Evolutionary conservation across 2,113 vertebrate species (phyloP).

Genomic region (Aleadryas rufinucha): DNA sequence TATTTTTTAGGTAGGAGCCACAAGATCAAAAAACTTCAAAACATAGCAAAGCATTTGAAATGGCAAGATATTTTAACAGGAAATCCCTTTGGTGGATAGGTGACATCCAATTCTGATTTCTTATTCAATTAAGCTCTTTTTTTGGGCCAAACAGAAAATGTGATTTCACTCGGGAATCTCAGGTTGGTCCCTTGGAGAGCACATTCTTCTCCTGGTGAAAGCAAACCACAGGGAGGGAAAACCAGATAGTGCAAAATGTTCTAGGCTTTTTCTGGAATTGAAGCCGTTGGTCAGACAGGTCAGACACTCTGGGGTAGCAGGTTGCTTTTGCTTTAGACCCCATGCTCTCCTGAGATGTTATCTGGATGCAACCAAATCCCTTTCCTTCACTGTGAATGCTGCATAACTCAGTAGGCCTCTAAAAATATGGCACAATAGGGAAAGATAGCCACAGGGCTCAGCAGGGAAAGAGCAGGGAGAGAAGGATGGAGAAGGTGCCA

Average conservation of each 20-base stretch:
- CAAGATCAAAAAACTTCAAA: background rate
- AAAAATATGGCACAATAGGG: background rate
- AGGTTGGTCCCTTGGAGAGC: background rate
- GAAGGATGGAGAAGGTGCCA: background rate
- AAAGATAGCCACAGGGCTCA: background rate
- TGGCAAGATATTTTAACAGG: background rate
- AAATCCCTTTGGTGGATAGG: background rate
- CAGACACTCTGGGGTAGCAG: background rate
- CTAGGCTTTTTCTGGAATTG: background rate
- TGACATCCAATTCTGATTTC: background rate
- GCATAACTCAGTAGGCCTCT: background rate
- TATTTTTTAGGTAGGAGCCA: background rate
- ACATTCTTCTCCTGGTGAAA: background rate
- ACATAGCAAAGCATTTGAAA: background rate
- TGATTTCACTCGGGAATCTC: background rate
- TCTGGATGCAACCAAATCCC: background rate
- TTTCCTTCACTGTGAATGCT: background rate
- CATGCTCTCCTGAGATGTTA: fast-evolving
- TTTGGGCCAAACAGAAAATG: background rate
- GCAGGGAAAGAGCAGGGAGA: background rate
- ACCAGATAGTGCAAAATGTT: background rate
- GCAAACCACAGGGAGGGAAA: background rate
- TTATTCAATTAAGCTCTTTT: background rate
- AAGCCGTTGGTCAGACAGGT: background rate
- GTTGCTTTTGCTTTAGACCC: background rate